Base-by-base conservation (phyloP, 2,797 vertebrate genomes). In the Sebastes umbrosus region DNA sequence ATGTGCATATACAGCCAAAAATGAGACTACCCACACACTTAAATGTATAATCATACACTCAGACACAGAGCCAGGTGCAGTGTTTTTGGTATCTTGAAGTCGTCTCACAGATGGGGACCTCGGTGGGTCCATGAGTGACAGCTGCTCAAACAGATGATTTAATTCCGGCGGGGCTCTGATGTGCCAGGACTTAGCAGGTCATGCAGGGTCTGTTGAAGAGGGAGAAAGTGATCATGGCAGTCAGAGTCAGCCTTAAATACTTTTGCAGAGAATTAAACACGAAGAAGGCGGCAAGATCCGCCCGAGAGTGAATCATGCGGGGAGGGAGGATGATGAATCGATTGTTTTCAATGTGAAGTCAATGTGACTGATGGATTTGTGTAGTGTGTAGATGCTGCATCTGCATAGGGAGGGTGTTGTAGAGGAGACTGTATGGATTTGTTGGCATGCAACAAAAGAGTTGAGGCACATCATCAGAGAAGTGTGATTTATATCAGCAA, bases 141-240 rank as follows among this genome's bases (percentile, higher is more conserved):
- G 84, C 85, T 87, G 90, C 84, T 91, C 76, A 79, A 75, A 86
- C 69, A 66, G 60, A 74, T 83, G 84, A 82, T 75, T 84, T 31
- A 50, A 82, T 83, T 75, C 84, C 83, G 29, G 24, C 20, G 55
- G 68, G 36, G 20, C 73, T 73, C 79, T 62, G 80, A 70, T 39
- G 65, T 68, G 80, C 24, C 8, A 18, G 67, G 79, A 80, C 75
- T 77, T 72, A 85, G 29, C 79, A n/a, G 90, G 84, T 86, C 79
- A 77, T 3, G 18, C 59, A 24, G 71, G 16, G 52, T 65, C 50
- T 64, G 69, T 25, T 16, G 54, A 59, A 57, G 32, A 58, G 62
- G 60, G 54, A 71, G 65, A 70, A 67, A 80, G 46, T 32, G 58
- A 73, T 68, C 55, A 20, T 0, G 80, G 70, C 63, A 34, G 34